Base-by-base conservation (phyloP, 2,797 vertebrate genomes). In the Propithecus perrieri region DNA sequence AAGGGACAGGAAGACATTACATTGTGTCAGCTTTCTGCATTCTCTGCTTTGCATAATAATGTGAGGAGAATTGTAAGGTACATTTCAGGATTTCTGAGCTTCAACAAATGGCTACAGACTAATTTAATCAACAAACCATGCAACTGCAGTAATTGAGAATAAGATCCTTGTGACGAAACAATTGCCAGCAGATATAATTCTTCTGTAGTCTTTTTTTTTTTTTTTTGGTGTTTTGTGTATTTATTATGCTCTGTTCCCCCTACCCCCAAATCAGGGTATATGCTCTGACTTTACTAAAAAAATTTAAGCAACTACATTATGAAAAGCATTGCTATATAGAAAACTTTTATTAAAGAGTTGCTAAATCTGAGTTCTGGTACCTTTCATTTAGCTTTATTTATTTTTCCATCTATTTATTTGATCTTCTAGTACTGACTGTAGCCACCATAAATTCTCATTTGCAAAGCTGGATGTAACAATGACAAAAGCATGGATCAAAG, bases 281-380 rank as follows among this genome's bases (percentile, higher is more conserved):
- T 95, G 79, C 53, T 97, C 65, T 96, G 61, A 89, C 98, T 98
- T 97, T 93, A 97, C 91, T 97, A 89, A 97, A 96, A 98, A 92
- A n/a, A 28, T n/a, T 33, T 15, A 53, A 84, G 28, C 97, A 98
- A 88, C 84, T 97, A 95, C 97, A 89, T 97, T 97, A 84, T 97
- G 93, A 96, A 97, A 97, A 74, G 35, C 86, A 93, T 86, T 4
- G 2, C 93, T 97, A 24, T 94, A n/a, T 96, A 87, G 76, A 85
- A 86, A 89, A 57, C 94, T 97, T 98, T 97, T 98, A 98, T 98
- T 97, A 98, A 97, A 97, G 95, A 98, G 96, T 97, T 98, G 97
- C 93, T 97, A 88, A 92, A 92, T 96, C 91, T 87, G 87, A 33
- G 10, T 98, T 96, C 74, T 96, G 72, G 86, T 98, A 92, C 94